Conservation (phyloP, 2,113 vertebrate species). For the Lepisosteus osseus region DNA sequence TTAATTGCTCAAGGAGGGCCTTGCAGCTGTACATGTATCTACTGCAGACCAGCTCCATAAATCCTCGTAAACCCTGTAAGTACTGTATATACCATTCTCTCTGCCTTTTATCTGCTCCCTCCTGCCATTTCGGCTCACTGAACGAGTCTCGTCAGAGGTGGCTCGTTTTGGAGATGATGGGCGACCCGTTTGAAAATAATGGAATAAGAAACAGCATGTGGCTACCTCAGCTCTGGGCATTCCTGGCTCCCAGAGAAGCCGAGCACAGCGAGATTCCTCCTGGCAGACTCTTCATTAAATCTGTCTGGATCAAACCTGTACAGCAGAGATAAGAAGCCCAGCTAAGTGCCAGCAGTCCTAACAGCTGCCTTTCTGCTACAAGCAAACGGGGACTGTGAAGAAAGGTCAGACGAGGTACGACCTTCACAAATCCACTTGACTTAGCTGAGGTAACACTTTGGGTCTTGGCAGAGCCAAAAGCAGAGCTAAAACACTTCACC, state of each 20-base stretch:
- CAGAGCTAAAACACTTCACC: too few species aligned
- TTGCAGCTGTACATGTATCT: too few species aligned
- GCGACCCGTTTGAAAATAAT: not conserved
- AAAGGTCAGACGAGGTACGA: not conserved
- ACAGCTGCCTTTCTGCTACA: not conserved
- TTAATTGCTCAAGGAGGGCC: too few species aligned
- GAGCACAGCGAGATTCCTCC: conserved; percentile 80
- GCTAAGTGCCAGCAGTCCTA: not conserved
- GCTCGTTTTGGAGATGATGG: not conserved
- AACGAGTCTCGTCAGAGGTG: not conserved
- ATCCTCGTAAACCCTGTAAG: not conserved
- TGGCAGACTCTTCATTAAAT: conserved; percentile 75
- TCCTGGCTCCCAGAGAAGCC: conserved; percentile 90
- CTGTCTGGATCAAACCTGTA: conserved; percentile 86
- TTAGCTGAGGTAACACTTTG: not conserved
- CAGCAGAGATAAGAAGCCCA: conserved; percentile 8
- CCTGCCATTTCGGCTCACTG: not conserved
- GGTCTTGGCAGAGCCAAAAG: not conserved
- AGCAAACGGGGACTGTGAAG: too few species aligned
- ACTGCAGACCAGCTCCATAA: not conserved
- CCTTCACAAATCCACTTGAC: not conserved
- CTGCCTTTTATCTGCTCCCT: not conserved
- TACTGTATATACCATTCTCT: not conserved
- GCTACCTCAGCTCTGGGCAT: conserved; percentile 89
- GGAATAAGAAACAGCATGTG: not conserved